Conservation (phyloP, 1,140 invertebrate species). For the Neodiprion fabricii region DNA sequence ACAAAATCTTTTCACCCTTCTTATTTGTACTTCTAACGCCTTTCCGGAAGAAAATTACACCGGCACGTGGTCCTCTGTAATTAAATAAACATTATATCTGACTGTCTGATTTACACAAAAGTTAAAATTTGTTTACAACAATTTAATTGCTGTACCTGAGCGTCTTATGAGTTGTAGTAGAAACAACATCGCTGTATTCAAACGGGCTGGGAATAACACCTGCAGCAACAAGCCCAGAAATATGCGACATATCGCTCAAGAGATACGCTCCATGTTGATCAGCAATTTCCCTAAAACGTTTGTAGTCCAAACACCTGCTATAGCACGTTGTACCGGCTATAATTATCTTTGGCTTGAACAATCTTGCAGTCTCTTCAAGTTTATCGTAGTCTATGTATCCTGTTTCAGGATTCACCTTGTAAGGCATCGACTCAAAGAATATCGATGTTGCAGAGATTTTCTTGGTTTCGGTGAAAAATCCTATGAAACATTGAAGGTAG, state of each 20-base stretch:
- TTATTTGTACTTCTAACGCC: constrained; percentile 76
- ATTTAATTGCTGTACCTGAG: constrained; percentile 57
- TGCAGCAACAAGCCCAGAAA: constrained; percentile 91
- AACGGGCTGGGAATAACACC: constrained; percentile 89
- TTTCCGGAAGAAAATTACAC: constrained; percentile 90
- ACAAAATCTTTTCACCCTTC: constrained; percentile 82
- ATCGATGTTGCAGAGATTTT: constrained; percentile 97
- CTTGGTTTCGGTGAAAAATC: constrained; percentile 88
- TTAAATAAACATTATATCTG: background rate
- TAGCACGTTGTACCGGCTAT: constrained; percentile 95
- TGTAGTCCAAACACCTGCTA: constrained; percentile 85
- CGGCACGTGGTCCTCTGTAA: constrained; percentile 82
- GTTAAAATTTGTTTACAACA: background rate
- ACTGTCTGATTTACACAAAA: no score
- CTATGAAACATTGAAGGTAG: constrained; percentile 32
- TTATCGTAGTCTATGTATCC: constrained; percentile 96
- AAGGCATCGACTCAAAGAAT: constrained; percentile 98
- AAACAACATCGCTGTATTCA: constrained; percentile 92
- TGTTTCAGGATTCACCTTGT: constrained; percentile 86
- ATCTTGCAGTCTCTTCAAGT: constrained; percentile 78
- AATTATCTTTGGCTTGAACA: constrained; percentile 93
- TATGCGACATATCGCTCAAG: constrained; percentile 96
- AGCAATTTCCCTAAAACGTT: constrained; percentile 87
- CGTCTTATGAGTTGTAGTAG: constrained; percentile 96
- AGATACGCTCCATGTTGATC: constrained; percentile 86